Conservation (phyloP, 1,140 invertebrate species). For the Eupeodes corollae region DNA sequence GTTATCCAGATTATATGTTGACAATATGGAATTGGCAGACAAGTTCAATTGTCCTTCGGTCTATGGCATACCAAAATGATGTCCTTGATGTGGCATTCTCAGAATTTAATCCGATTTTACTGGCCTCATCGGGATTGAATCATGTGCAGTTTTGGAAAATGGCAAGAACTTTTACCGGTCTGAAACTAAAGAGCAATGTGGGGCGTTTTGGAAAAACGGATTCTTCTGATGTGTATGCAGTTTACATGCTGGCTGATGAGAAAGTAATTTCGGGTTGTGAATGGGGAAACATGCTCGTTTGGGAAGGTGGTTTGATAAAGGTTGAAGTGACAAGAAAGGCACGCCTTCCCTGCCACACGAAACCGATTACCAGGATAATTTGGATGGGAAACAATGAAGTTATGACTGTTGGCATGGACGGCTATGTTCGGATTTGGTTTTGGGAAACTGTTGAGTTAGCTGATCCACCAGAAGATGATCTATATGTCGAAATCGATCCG, state of each 20-base stretch:
- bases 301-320: conserved; percentile 79
- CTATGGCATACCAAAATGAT: conserved; percentile 68
- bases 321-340: conserved; percentile 60
- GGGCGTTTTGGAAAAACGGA: conserved; percentile 84
- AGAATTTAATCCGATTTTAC: conserved; percentile 56
- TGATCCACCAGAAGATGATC: conserved; percentile 62
- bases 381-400: conserved; percentile 48
- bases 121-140: conserved; percentile 60
- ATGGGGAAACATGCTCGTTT: conserved; percentile 82
- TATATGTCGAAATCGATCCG: conserved; percentile 71
- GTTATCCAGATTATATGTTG: conserved; percentile 72
- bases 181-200: conserved; percentile 74
- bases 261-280: conserved; percentile 76
- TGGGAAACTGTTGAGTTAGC: conserved; percentile 76
- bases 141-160: conserved; percentile 94
- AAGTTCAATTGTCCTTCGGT: conserved; percentile 58
- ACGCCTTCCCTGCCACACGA: conserved; percentile 59
- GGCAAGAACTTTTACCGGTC: conserved; percentile 74
- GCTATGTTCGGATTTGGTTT: conserved; percentile 73
- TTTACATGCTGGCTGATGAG: conserved; percentile 73
- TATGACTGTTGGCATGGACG: conserved; percentile 61
- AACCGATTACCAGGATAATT: conserved; percentile 61
- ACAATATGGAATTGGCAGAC: conserved; percentile 80
- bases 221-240: conserved; percentile 74
- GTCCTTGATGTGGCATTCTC: conserved; percentile 72